Base-by-base conservation (phyloP, 2,797 vertebrate genomes). In the Gobio occitaniae region DNA sequence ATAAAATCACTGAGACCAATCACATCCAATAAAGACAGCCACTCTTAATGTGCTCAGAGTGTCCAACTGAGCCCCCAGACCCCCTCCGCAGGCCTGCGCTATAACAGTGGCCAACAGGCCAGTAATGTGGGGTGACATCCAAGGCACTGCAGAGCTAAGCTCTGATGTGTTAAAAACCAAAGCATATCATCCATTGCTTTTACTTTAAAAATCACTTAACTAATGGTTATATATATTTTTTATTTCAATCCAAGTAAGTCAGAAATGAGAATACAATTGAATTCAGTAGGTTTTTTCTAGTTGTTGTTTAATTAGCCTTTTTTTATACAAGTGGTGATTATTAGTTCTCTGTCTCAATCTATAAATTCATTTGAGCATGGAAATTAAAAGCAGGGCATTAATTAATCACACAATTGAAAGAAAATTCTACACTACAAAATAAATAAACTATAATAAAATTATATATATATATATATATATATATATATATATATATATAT, bases 1-100 rank as follows among this genome's bases (percentile, higher is more conserved):
- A 95, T 95, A 94, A 95, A 94, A 94, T 94, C 94, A 92, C 91
- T 92, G 92, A 90, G 89, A 89, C 88, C 92, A 82, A 86, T 89
- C 86, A 63, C 78, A 77, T 86, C 80, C 83, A 87, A 87, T 93
- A 92, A 93, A 94, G 91, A 93, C 90, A 84, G 82, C 82, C 82
- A 83, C 83, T 85, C 76, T 71, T 88, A 84, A 86, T 86, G 82
- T 86, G 85, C 78, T 84, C 74, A 41, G 21, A 76, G 72, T 78
- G 85, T 82, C 85, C 66, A 36, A 66, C 71, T 50, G 77, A 52
- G 77, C 36, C 68, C 84, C 8, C 63, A 80, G n/a, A 56, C 56
- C 65, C 68, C 65, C 77, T 54, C 71, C 50, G 48, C 47, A 25
- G 65, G 16, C 54, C 66, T 61, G 36, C 5, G 72, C 61, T 68